Evolutionary conservation across 2,888 invertebrate genomes (phyloP), one percentile per base, ranked within the genome.

Genomic region (Scaptomyza reducta): DNA sequence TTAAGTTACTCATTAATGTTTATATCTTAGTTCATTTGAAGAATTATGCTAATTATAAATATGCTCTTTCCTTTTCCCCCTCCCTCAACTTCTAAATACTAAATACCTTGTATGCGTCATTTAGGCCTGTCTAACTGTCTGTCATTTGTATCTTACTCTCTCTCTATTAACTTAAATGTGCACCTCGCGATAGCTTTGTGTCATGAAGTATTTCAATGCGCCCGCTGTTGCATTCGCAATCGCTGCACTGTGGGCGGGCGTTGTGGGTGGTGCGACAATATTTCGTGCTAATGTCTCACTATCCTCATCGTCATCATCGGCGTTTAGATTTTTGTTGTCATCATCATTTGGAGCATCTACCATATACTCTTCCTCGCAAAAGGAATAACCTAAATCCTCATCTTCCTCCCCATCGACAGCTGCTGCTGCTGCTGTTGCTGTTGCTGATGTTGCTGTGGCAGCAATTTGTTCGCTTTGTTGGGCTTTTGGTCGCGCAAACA

Each of bases 381-480:
- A 90, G 11, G 90, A 89, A 61, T 90, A 88, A 33, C 90, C 87
- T 22, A 88, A 72, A 54, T 90, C 90, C 67, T 90, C 90, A 7
- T 89, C 88, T 40, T 88, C 89, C 25, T 87, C 83, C 59, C 66
- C 62, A 54, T 50, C 55, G 31, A n/a, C 53, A 46, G 22, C 29
- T 6, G 55, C 25, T 51, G 57, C 51, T 47, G 29, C 27, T 31
- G 46, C 16, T 18, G 61, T 2, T 74, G 56, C 50, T 47, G 29
- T 27, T 31, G 46, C 22, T 18, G 61, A 2, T 74, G 80, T 67
- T 76, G 79, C 55, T 74, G 89, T 69, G 73, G 60, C 77, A 80
- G 65, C 88, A 60, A 55, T 70, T 56, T 57, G 46, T 35, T 61
- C 60, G 41, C 47, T 53, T 60, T 88, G 88, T 42, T 80, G 60